phyloP scores from a whole-genome alignment of 1,140 invertebrate species.

The Tetragonula clypearis region DNA sequence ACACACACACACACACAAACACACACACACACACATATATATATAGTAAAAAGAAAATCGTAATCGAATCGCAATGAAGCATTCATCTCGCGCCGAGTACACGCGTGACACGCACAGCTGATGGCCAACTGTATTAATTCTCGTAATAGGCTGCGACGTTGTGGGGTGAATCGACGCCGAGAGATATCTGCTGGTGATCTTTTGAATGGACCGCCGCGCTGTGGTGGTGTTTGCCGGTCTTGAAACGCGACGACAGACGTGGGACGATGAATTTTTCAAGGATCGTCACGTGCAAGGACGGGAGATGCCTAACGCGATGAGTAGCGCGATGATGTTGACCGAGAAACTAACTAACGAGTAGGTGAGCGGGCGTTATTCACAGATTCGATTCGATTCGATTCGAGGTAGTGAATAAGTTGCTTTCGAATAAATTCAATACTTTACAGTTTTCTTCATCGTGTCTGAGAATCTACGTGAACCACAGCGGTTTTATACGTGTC shows the following conservation, averaged over 20 bases:
- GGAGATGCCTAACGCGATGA: background rate
- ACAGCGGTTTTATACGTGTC: no score
- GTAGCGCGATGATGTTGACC: background rate
- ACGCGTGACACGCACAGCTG: background rate
- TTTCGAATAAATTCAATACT: background rate
- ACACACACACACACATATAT: no score
- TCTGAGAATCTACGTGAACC: no score
- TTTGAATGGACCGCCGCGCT: constrained; percentile 17
- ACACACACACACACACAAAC: no score
- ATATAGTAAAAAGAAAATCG: background rate
- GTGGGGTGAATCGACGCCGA: constrained; percentile 2
- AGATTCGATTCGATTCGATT: no score
- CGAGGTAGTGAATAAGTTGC: background rate
- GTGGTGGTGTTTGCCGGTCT: background rate
- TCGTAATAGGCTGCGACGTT: background rate
- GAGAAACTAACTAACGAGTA: constrained; percentile 11
- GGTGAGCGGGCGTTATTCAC: background rate
- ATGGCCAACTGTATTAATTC: background rate
- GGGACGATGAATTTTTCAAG: constrained; percentile 31
- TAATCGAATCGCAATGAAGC: background rate
- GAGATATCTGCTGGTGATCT: background rate
- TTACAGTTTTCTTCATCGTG: no score
- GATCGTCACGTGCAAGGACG: background rate
- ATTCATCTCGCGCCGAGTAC: background rate
- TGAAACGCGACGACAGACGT: background rate